Percentiles rank a stretch among this genome's conserved stretches.
Conservation (phyloP, 2,797 vertebrate genomes). For the Limnodromus scolopaceus region DNA sequence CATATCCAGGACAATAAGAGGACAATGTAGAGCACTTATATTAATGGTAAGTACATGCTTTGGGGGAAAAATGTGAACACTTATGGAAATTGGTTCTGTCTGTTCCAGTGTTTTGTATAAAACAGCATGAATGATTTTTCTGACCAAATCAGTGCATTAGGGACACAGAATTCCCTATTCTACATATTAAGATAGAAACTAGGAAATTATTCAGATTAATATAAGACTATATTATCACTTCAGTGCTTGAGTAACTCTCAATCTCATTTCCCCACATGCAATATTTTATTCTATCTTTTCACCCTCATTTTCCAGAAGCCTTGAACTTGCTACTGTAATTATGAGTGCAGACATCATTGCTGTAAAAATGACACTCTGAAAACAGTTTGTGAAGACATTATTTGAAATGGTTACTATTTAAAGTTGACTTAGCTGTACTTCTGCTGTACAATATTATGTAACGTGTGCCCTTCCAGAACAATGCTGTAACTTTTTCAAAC, state of each 20-base stretch:
- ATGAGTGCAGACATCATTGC: constrained; percentile 66
- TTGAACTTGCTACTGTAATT: constrained; percentile 63
- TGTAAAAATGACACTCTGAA: constrained; percentile 50
- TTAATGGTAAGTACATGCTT: constrained; percentile 72
- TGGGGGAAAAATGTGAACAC: constrained; percentile 48
- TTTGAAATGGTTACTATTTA: constrained; percentile 49
- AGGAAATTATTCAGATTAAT: constrained; percentile 55
- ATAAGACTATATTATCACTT: constrained; percentile 44
- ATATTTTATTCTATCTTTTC: constrained; percentile 68
- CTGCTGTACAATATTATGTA: constrained; percentile 19
- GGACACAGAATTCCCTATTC: constrained; percentile 54
- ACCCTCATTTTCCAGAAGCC: constrained; percentile 34
- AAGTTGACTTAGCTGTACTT: constrained; percentile 27
- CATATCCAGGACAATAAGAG: constrained; percentile 78
- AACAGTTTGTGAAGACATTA: constrained; percentile 16
- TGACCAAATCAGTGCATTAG: constrained; percentile 61
- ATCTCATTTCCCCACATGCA: constrained; percentile 29
- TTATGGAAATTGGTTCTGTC: constrained; percentile 60
- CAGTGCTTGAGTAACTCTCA: constrained; percentile 25
- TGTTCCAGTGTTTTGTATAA: constrained; percentile 56
- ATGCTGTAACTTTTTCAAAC: neutral
- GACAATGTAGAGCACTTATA: constrained; percentile 65
- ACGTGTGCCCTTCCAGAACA: neutral
- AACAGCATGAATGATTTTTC: constrained; percentile 35
- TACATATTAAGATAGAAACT: constrained; percentile 41